Evolutionary conservation across 1,140 invertebrate genomes (phyloP), one percentile per base, ranked within the genome.

Genomic region (Triops cancriformis): DNA sequence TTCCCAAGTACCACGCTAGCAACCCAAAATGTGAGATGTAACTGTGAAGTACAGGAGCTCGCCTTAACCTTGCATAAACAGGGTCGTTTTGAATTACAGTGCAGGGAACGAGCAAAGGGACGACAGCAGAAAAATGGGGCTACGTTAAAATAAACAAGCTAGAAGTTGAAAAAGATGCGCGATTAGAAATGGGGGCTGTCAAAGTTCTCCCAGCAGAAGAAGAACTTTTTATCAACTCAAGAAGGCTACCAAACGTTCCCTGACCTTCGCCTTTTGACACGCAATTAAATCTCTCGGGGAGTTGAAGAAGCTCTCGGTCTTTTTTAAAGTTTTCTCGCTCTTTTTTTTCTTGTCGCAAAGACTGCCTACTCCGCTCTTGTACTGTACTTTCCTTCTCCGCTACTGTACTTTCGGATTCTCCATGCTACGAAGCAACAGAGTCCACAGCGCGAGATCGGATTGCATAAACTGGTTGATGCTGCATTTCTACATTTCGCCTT

Each of bases 1-100:
- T 37, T 37, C 31, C 31, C 31, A 2, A 4, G 31, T 37, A 37
- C 51, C 51, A 64, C n/a, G 51, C 7, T 23, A 64, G 51, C 51
- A 64, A 23, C 51, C 51, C 4, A 64, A 64, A 64, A 23, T 6
- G 51, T 23, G 14, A 37, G 14, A n/a, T 64, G 51, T 23, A 64
- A 6, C 18, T 18, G 51, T 64, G 51, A 64, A 5, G 14, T 64
- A 14, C n/a, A 64, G 51, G 51, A 64, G 51, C 51, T 64, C 51
- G 3, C 51, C 23, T 18, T 7, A 23, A 64, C 14, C 51, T 18
- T 64, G 51, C 51, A 64, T 64, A 64, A 2, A 64, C 51, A 64
- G 51, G 51, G 51, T 64, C 51, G 51, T 64, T 64, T 64, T 64
- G 51, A 64, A 64, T 64, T 64, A 64, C 51, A 64, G 23, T 18